phyloP scores from a whole-genome alignment of 2,888 invertebrate species.

The Eristalis pertinax region DNA sequence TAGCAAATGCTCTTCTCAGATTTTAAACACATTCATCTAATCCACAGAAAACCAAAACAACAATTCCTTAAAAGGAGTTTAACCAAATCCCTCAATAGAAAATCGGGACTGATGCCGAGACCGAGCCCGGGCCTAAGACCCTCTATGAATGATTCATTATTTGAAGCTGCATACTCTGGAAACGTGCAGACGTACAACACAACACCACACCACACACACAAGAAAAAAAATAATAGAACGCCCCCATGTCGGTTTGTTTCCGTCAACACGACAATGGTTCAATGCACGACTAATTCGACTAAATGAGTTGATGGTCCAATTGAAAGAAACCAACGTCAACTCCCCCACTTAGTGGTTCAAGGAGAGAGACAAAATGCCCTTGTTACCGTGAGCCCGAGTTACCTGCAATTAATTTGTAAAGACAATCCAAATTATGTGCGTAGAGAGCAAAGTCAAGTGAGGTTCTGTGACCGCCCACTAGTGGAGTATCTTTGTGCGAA shows the following conservation, averaged over 20 bases:
- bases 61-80: conserved; percentile 61
- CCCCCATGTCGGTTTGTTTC: conserved; percentile 50
- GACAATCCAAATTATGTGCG: conserved; percentile 34
- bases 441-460: not conserved
- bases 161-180: not conserved
- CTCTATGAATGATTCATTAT: conserved; percentile 14
- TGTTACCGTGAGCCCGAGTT: not conserved
- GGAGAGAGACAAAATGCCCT: conserved; percentile 30
- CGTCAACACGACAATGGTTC: conserved; percentile 37
- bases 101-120: not conserved
- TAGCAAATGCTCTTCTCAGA: conserved; percentile 68
- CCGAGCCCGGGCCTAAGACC: not conserved
- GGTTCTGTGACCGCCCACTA: not conserved
- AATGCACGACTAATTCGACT: conserved; percentile 56
- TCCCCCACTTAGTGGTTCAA: conserved; percentile 52
- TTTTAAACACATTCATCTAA: conserved; percentile 61
- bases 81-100: conserved; percentile 58
- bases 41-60: conserved; percentile 68
- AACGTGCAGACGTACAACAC: conserved; percentile 20
- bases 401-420: conserved; percentile 42
- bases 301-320: conserved; percentile 64
- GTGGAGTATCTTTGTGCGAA: not conserved
- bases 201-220: not conserved
- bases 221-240: conserved; percentile 9
- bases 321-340: conserved; percentile 65